Percentiles rank a stretch among this genome's conserved stretches.
Conservation (phyloP, 2,113 vertebrate species). For the Elephantulus edwardii region DNA sequence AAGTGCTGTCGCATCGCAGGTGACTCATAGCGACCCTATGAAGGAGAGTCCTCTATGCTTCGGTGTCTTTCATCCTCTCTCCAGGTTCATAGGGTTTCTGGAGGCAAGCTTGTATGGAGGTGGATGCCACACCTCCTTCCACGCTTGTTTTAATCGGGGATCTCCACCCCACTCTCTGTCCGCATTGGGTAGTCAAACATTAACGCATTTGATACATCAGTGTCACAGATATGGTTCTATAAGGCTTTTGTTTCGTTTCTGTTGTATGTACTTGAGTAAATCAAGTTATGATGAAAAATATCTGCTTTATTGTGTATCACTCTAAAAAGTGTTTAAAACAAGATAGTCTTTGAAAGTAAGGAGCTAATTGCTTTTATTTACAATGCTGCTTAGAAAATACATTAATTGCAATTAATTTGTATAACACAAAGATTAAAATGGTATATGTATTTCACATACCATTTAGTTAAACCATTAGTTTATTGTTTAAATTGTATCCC, state of each 20-base stretch:
- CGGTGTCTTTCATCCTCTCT: too few relatives aligned
- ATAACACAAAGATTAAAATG: neutral
- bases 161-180: too few relatives aligned
- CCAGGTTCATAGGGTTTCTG: too few relatives aligned
- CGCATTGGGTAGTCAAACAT: too few relatives aligned
- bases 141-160: too few relatives aligned
- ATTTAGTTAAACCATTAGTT: neutral
- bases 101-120: too few relatives aligned
- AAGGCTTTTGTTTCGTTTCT: neutral
- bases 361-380: neutral
- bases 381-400: neutral
- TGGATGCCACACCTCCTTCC: too few relatives aligned
- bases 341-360: slow-evolving; percentile 1
- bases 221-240: neutral
- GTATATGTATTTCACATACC: neutral
- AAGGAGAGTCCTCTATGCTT: too few relatives aligned
- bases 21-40: too few relatives aligned
- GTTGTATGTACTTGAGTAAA: neutral
- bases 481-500: neutral
- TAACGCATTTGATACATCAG: too few relatives aligned
- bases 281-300: neutral
- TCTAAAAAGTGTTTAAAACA: neutral
- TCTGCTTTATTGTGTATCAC: neutral
- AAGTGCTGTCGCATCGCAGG: too few relatives aligned
- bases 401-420: neutral